A percentile compares a stretch with the other conserved stretches of the same genome.
Evolutionary conservation across 2,797 vertebrate species (phyloP).

Genomic region (Potorous gilbertii): DNA sequence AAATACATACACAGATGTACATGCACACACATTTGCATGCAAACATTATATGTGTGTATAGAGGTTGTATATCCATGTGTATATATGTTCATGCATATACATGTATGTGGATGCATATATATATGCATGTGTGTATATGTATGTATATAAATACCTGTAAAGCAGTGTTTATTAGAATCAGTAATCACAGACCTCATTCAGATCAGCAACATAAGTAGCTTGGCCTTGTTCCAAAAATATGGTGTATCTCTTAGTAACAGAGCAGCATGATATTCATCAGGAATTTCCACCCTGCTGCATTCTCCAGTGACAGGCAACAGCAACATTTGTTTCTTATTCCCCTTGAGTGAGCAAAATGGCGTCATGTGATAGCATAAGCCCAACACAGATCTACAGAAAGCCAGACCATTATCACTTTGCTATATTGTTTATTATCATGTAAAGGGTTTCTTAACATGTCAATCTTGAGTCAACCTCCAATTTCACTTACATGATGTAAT

Average conservation of each 20-base stretch:
- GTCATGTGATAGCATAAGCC: conserved; percentile 39
- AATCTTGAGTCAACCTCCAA: conserved; percentile 46
- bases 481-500: not conserved
- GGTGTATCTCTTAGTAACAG: conserved; percentile 41
- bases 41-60: not conserved
- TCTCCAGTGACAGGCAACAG: conserved; percentile 57
- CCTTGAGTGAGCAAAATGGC: conserved; percentile 34
- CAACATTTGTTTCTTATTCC: conserved; percentile 65
- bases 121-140: not conserved
- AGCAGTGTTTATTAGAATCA: conserved; percentile 23
- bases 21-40: not conserved
- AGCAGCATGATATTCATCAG: conserved; percentile 66
- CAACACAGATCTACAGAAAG: conserved; percentile 41
- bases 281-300: conserved; percentile 61
- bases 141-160: not conserved
- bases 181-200: conserved; percentile 60
- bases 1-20: not conserved
- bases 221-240: conserved; percentile 63
- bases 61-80: not conserved
- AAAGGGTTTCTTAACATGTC: conserved; percentile 47
- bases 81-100: not conserved
- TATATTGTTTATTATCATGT: conserved; percentile 44
- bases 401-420: conserved; percentile 20
- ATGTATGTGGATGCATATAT: not conserved
- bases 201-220: conserved; percentile 62